Evolutionary conservation across 2,113 vertebrate genomes (phyloP).

Genomic region (Nyctereutes procyonoides): DNA sequence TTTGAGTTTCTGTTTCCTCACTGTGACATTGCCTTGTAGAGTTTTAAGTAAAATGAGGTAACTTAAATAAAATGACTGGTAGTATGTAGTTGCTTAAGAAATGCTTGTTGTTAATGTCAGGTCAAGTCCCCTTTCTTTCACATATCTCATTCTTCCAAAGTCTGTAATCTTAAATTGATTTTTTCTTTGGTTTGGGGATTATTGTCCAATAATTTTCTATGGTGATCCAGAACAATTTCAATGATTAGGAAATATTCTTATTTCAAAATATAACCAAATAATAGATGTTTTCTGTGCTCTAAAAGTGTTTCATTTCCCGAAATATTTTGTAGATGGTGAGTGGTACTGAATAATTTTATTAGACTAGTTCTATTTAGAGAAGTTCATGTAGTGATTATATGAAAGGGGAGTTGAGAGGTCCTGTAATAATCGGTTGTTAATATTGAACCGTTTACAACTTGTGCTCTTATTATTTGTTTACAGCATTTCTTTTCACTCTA

Average conservation of each 20-base stretch:
- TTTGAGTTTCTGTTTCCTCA: slow-evolving; percentile 55
- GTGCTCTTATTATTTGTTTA: slow-evolving; percentile 28
- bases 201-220: background rate
- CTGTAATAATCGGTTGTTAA: slow-evolving; percentile 15
- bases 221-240: slow-evolving; percentile 14
- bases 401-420: background rate
- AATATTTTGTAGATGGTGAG: slow-evolving; percentile 32
- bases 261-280: background rate
- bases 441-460: background rate
- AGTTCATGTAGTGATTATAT: background rate
- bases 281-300: background rate
- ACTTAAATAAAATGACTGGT: background rate
- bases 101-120: background rate
- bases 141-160: background rate
- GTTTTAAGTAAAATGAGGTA: slow-evolving; percentile 36
- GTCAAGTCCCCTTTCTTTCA: background rate
- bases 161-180: slow-evolving; percentile 14
- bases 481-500: slow-evolving; percentile 48
- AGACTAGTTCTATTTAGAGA: slow-evolving; percentile 12
- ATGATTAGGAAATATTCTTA: slow-evolving; percentile 55
- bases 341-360: slow-evolving; percentile 33
- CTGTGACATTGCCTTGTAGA: background rate
- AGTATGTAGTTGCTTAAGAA: background rate
- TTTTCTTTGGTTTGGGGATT: slow-evolving; percentile 46
- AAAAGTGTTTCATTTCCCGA: slow-evolving; percentile 53